These are phyloP conservation scores for Hippocampus kuda DNA, from an alignment of 2,797 vertebrate species.

Conservation along the genomic window DNA sequence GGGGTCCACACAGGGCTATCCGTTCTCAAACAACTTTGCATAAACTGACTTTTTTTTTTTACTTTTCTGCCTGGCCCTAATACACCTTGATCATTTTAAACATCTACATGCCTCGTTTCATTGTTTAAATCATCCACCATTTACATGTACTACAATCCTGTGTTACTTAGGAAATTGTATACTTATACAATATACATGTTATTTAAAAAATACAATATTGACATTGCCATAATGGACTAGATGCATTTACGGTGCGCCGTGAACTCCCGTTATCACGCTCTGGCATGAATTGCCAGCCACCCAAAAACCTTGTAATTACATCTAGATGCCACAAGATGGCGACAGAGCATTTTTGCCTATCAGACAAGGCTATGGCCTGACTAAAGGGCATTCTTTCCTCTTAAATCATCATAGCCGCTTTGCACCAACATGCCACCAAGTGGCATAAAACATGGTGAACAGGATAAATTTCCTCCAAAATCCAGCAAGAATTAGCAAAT, in stretches of 20 bases:
- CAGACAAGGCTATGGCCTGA: neutral
- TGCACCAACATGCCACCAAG: too few species aligned
- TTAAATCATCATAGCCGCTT: too few species aligned
- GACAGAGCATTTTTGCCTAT: neutral
- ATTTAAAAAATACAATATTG: constrained; percentile 19
- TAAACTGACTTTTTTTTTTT: neutral
- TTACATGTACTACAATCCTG: constrained; percentile 45
- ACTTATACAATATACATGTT: constrained; percentile 38
- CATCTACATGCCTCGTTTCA: constrained; percentile 2
- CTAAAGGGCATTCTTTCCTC: neutral
- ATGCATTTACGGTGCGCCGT: neutral
- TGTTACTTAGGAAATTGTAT: constrained; percentile 42
- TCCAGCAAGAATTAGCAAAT: neutral
- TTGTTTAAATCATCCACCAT: constrained; percentile 33
- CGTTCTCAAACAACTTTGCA: neutral
- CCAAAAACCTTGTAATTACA: neutral
- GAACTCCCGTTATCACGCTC: too few species aligned
- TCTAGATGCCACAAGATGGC: neutral
- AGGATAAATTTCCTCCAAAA: neutral
- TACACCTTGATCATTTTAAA: constrained; percentile 5
- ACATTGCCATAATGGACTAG: constrained; percentile 12
- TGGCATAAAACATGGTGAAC: too few species aligned
- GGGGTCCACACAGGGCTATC: neutral
- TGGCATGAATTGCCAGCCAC: neutral
- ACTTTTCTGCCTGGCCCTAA: neutral